phyloP scores from a whole-genome alignment of 2,797 vertebrate species.

The Sebastes oblongus region DNA sequence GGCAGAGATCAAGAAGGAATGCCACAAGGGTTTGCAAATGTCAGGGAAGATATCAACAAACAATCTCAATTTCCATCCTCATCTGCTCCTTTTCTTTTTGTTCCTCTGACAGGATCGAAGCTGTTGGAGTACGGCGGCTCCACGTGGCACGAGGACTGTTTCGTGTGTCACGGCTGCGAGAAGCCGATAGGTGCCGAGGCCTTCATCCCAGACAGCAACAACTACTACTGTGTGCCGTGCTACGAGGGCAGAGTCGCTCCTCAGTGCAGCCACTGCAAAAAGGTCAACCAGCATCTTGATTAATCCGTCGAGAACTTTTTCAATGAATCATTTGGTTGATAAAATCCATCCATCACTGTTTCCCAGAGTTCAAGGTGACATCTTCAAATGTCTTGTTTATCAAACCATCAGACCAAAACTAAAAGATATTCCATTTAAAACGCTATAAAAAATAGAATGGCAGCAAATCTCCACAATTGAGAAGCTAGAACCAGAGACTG shows the following conservation, averaged over 20 bases:
- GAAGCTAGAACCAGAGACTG: not conserved
- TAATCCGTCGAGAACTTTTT: not conserved
- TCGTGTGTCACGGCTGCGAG: constrained; percentile 90
- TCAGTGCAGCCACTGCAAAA: constrained; percentile 93
- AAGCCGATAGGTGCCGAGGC: constrained; percentile 90
- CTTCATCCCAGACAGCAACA: constrained; percentile 90
- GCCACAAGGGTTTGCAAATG: not conserved
- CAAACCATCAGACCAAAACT: not conserved
- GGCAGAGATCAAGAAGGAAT: constrained; percentile 1
- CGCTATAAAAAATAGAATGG: not conserved
- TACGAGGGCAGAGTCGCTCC: constrained; percentile 92
- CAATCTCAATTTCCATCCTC: not conserved
- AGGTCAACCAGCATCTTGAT: constrained; percentile 77
- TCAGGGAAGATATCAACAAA: not conserved
- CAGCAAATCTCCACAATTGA: not conserved
- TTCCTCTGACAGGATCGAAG: constrained; percentile 83
- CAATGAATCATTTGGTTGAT: not conserved
- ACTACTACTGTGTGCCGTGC: constrained; percentile 93
- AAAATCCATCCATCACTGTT: not conserved
- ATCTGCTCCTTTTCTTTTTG: not conserved
- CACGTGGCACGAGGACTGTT: constrained; percentile 95
- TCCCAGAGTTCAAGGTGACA: not conserved
- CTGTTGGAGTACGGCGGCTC: constrained; percentile 90
- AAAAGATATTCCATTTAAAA: not conserved
- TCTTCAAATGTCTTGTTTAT: not conserved